Percentiles rank a stretch among this genome's conserved stretches.
These are phyloP conservation scores for Drosophila prolongata DNA, from an alignment of 2,888 invertebrate species.

Conservation along the genomic window DNA sequence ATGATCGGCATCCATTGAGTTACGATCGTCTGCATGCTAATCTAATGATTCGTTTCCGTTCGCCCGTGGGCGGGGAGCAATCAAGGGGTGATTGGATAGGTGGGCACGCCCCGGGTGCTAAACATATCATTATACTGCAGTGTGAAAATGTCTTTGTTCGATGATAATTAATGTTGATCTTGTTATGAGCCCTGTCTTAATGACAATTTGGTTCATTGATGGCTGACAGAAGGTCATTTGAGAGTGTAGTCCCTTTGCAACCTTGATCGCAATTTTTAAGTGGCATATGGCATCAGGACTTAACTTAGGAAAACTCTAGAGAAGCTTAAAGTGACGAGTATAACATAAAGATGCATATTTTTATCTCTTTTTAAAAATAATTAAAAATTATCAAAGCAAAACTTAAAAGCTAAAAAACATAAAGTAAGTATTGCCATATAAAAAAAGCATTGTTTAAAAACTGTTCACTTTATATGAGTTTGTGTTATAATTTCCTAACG, in stretches of 20 bases:
- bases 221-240: constrained; percentile 22
- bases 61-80: constrained; percentile 25
- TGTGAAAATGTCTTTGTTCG: constrained; percentile 33
- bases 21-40: constrained; percentile 33
- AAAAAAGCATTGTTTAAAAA: too few relatives aligned
- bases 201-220: constrained; percentile 49
- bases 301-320: too few relatives aligned
- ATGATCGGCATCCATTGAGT: constrained; percentile 19
- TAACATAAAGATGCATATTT: too few relatives aligned
- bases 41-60: constrained; percentile 45
- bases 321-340: too few relatives aligned
- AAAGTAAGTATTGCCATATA: too few relatives aligned
- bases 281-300: too few relatives aligned
- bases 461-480: too few relatives aligned
- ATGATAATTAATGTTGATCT: constrained; percentile 37
- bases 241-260: background rate
- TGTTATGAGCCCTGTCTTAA: constrained; percentile 29
- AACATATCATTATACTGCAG: constrained; percentile 39
- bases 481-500: too few relatives aligned
- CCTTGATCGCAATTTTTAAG: constrained; percentile 2
- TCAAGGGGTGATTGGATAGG: constrained; percentile 4
- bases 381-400: too few relatives aligned
- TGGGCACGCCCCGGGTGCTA: constrained; percentile 39
- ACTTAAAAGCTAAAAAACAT: too few relatives aligned
- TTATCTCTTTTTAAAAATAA: too few relatives aligned